Percentiles rank a stretch among this genome's conserved stretches.
These are phyloP conservation scores for Petromus typicus DNA, from an alignment of 2,113 vertebrate genomes.

Conservation along the genomic window DNA sequence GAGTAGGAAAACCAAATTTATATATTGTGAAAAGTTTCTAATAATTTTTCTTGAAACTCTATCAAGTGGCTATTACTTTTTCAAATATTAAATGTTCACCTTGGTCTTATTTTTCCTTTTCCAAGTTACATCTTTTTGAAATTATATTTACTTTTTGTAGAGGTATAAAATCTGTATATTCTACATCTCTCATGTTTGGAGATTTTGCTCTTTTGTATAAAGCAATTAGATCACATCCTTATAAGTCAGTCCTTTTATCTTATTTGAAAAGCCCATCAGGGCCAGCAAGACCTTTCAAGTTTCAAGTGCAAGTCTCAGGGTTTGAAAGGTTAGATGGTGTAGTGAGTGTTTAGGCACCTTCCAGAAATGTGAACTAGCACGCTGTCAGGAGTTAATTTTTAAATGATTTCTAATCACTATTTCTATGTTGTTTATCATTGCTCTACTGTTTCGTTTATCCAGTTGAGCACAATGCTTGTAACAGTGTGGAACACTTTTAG, in stretches of 20 bases:
- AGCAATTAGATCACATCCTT: neutral
- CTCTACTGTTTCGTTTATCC: neutral
- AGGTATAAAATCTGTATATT: neutral
- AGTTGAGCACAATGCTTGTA: neutral
- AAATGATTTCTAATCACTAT: neutral
- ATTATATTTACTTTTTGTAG: neutral
- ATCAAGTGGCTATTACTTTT: neutral
- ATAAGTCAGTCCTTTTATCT: neutral
- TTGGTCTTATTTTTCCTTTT: neutral
- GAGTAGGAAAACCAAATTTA: neutral
- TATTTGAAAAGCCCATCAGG: neutral
- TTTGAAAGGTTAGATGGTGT: neutral
- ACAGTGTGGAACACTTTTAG: neutral
- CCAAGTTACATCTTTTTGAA: neutral
- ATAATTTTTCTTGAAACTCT: constrained; percentile 5
- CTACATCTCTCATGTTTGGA: neutral
- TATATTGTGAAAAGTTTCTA: neutral
- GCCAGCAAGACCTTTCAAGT: neutral
- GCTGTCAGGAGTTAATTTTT: neutral
- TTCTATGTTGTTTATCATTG: neutral
- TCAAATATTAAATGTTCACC: neutral
- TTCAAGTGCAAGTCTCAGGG: neutral
- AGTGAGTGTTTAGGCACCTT: neutral
- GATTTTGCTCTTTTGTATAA: neutral
- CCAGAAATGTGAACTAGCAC: neutral